Base-by-base conservation (phyloP, 1,140 invertebrate species). In the Paramacrobiotus metropolitanus region DNA sequence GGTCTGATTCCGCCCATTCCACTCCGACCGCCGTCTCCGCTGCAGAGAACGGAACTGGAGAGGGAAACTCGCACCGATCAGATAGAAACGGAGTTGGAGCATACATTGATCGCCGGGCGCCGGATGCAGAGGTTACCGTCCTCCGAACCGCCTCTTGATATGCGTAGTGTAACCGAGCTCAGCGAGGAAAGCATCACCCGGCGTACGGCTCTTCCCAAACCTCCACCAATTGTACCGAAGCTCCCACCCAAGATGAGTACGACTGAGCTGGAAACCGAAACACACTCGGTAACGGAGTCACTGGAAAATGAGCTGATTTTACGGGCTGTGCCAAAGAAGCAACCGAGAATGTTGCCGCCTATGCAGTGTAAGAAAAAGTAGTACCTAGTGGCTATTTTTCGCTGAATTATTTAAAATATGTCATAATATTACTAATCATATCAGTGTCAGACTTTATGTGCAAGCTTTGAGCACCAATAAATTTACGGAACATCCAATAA, bases 261-360 rank as follows among this genome's bases (percentile, higher is more conserved):
- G 15, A 55, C 48, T 9, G 48, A 55, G 24, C 15, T 55, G 48
- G 48, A 55, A 24, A 55, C 48, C 15, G 48, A 55, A 55, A 55
- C 48, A 4, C 48, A 55, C 28, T 55, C 48, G 48, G 48, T 55
- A 24, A 24, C 28, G 48, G 48, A 55, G 48, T 55, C 48, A 24
- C 48, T 55, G 15, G 48, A 55, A 24, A 55, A 55, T 28, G 48
- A 55, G 48, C 48, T 55, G 15, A 55, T 55, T 28, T 28, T 55
- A 28, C 48, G 48, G 15, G 48, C 48, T 55, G 48, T 55, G 48
- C 48, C 48, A 28, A 55, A 55, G 24, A 15, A 24, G 15, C 48
- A 55, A 28, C 48, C 48, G 15, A 15, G 15, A 9, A 9, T 40
- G 34, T 15, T 40, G 34, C 34, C 34, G 34, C 34, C 34, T n/a